Conservation (phyloP, 2,888 invertebrate genomes). For the Lasioglossum marginatum region DNA sequence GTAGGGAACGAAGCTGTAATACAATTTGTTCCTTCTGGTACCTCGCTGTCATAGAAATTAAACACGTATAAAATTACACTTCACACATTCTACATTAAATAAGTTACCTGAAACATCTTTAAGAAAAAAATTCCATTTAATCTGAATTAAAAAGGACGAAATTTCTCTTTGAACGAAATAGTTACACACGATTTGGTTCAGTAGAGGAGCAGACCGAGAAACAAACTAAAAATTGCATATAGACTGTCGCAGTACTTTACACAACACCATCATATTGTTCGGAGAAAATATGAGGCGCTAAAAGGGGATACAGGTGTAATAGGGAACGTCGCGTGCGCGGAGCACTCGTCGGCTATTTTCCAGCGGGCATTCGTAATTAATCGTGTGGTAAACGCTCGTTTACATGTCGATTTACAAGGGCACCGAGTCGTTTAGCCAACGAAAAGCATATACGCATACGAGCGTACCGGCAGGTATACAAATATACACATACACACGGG, state of each 20-base stretch:
- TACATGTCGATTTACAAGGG: constrained; percentile 27
- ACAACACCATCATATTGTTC: neutral
- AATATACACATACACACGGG: neutral
- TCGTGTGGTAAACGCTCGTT: constrained; percentile 28
- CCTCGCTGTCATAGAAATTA: neutral
- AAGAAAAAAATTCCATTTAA: neutral
- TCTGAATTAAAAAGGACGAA: neutral
- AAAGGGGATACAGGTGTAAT: neutral
- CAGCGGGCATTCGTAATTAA: constrained; percentile 33
- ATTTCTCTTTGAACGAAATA: neutral
- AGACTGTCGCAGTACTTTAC: neutral
- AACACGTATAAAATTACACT: neutral
- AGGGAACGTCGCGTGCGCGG: neutral
- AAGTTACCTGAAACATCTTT: neutral
- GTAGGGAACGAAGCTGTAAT: neutral
- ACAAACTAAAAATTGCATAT: neutral
- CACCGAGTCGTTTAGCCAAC: constrained; percentile 18
- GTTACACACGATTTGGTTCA: neutral
- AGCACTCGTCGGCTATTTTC: neutral
- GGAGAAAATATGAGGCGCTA: neutral
- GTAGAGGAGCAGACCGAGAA: neutral
- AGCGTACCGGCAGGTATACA: neutral
- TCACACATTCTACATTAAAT: neutral
- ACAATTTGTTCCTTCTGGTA: neutral
- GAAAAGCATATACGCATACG: neutral